Conservation (phyloP, 2,888 invertebrate species). For the Cantharis nigra region DNA sequence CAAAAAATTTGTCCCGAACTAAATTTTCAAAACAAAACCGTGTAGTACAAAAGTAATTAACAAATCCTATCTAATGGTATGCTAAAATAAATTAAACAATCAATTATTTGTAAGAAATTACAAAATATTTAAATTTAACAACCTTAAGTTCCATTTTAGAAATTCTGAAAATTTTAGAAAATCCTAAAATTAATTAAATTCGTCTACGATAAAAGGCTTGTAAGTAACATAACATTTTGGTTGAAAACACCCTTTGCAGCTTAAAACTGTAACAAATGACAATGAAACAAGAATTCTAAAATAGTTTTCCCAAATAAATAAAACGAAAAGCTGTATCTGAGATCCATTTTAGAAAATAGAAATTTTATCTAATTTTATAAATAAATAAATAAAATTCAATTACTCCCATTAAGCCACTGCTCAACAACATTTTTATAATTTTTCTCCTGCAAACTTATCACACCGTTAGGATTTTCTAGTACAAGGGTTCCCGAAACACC, state of each 20-base stretch:
- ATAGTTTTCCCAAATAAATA: not conserved
- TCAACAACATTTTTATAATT: constrained; percentile 5
- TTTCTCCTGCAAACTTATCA: constrained; percentile 3
- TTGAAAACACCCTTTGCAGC: not conserved
- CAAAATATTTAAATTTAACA: not conserved
- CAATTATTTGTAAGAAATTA: not conserved
- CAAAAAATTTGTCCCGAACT: not conserved
- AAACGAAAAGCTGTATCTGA: not conserved
- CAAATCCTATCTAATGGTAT: not conserved
- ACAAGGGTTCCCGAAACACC: constrained; percentile 63
- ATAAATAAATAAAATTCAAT: not conserved
- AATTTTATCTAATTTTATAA: not conserved
- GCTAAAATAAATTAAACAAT: not conserved
- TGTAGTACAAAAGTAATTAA: not conserved
- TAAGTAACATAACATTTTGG: not conserved
- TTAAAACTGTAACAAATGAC: not conserved
- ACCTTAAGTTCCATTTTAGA: not conserved
- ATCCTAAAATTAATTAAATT: not conserved
- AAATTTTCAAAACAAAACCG: not conserved
- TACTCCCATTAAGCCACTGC: not conserved
- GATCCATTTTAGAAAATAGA: not conserved
- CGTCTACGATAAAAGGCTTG: not conserved
- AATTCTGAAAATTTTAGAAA: not conserved
- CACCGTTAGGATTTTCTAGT: constrained; percentile 70
- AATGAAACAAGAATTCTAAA: not conserved